Base-by-base conservation (phyloP, 2,888 invertebrate species). In the Sminthurinus aureus region DNA sequence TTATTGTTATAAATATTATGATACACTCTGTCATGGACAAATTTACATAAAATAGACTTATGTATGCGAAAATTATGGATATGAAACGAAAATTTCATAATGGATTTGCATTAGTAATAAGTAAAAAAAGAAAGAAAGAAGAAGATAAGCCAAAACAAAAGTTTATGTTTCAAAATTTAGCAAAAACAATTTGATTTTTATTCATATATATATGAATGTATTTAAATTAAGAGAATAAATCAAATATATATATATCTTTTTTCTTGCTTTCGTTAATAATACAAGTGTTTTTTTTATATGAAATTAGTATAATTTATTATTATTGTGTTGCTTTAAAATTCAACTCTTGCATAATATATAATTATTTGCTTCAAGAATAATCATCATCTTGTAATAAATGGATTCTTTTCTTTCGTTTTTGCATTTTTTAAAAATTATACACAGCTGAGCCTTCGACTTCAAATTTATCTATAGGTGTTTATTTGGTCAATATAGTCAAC, bases 241-340 rank as follows among this genome's bases (percentile, higher is more conserved):
- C 58, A 58, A 38, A 58, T 58, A 58, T 58, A 38, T 38, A 13
- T 0, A 58, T 58, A 18, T 18, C 24, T 71, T 71, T 71, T 24
- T 24, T 71, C 71, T 71, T 58, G 18, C 38, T 38, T 38, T 38
- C 38, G 18, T 15, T 58, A 58, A 24, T 71, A 71, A 71, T 71
- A 71, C 71, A 71, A 67, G 20, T 67, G n/a, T 67, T 67, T 67
- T n/a, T n/a, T n/a, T n/a, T n/a, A n/a, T 38, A 38, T 38, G 38
- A 38, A 38, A 38, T 38, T 38, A 38, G 38, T 38, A 38, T 38
- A 1, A 38, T 38, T 4, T 38, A 38, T 38, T 38, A 38, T 1
- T 38, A 24, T 71, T 22, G 13, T 22, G 13, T 13, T 69, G 67
- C 20, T 26, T 71, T 71, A 71, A 71, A 71, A 71, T 71, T 22